Conservation (phyloP, 2,888 invertebrate genomes). For the Alsophila aescularia region DNA sequence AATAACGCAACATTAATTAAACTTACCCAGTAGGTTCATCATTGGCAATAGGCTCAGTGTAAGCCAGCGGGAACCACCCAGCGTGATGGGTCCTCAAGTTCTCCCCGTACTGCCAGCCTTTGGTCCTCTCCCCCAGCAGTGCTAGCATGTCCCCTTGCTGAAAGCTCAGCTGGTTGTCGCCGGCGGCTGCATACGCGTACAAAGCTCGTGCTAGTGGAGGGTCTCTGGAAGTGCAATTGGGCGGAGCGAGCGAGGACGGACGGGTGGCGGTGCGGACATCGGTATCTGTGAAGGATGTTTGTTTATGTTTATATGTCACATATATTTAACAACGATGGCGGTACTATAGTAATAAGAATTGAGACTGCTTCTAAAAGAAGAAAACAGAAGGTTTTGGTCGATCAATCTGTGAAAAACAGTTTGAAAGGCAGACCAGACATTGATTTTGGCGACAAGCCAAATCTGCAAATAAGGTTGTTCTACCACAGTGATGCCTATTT, state of each 20-base stretch:
- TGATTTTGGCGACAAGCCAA: slow-evolving; percentile 23
- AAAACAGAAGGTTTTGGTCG: background rate
- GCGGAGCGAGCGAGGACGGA: slow-evolving; percentile 87
- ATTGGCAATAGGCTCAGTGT: slow-evolving; percentile 91
- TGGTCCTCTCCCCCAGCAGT: slow-evolving; percentile 94
- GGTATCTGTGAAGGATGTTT: slow-evolving; percentile 46
- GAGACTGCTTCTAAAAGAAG: background rate
- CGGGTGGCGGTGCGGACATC: slow-evolving; percentile 78
- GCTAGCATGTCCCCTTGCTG: slow-evolving; percentile 95
- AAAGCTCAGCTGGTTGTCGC: slow-evolving; percentile 96
- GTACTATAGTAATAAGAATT: no score
- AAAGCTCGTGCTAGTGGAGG: slow-evolving; percentile 92
- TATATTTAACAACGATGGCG: no score
- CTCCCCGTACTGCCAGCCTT: slow-evolving; percentile 99
- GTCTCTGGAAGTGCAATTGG: slow-evolving; percentile 84
- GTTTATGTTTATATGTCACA: no score
- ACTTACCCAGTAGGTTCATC: slow-evolving; percentile 85
- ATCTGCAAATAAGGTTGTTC: slow-evolving; percentile 11
- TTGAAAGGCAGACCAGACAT: slow-evolving; percentile 14
- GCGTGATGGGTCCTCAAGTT: slow-evolving; percentile 95
- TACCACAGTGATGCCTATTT: slow-evolving; percentile 3
- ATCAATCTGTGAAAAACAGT: slow-evolving; percentile 6
- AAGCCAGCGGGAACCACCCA: slow-evolving; percentile 98
- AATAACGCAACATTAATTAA: no score
- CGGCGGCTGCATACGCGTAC: slow-evolving; percentile 94